Evolutionary conservation across 2,888 invertebrate genomes (phyloP), one percentile per base, ranked within the genome.

Genomic region (Disparrhopalites patrizii): DNA sequence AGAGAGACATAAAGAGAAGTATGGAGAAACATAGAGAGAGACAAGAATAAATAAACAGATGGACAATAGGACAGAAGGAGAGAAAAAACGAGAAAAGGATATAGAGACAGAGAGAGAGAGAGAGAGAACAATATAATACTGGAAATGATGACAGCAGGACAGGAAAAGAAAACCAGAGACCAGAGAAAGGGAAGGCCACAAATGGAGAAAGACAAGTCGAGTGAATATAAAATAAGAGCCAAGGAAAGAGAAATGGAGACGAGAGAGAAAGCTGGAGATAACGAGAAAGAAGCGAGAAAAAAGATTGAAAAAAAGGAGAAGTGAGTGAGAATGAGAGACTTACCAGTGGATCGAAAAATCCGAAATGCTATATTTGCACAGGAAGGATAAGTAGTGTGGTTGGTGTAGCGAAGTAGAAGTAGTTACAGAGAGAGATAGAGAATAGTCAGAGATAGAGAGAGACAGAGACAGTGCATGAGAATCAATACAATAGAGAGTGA

Each of bases 271-370:
- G 58, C 20, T 25, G 8, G 30, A n/a, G 18, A 27, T n/a, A 13
- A 27, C 8, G 3, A 27, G 62, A n/a, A n/a, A n/a, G n/a, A n/a
- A n/a, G n/a, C n/a, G n/a, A n/a, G n/a, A n/a, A n/a, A n/a, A n/a
- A n/a, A n/a, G n/a, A n/a, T n/a, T n/a, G n/a, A n/a, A n/a, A n/a
- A n/a, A n/a, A n/a, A n/a, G n/a, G n/a, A n/a, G n/a, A n/a, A n/a
- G n/a, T n/a, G n/a, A n/a, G n/a, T n/a, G n/a, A n/a, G n/a, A n/a
- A n/a, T n/a, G n/a, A n/a, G 23, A n/a, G 54, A 68, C 67, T 68
- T 68, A 70, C 70, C 70, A 70, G 51, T 33, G 73, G 67, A 69
- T 73, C 73, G 66, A 69, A 72, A 72, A 70, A 73, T 72, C 73
- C 73, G 62, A 73, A 73, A 67, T 66, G 69, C 73, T 71, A 57